Evolutionary conservation across 2,113 vertebrate species (phyloP).

Genomic region (Anser brachyrhynchus): DNA sequence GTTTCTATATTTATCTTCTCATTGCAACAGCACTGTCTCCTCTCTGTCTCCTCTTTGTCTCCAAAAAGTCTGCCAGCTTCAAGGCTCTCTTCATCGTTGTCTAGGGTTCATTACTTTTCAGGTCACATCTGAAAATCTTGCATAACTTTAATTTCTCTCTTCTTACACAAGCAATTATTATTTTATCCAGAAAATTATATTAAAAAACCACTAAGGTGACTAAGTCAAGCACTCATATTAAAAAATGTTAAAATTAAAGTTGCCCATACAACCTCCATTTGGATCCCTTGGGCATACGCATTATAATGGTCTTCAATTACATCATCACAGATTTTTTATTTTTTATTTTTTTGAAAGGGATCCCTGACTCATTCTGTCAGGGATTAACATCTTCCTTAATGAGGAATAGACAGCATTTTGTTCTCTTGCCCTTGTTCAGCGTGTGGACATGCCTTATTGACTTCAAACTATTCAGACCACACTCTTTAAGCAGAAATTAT

Average conservation of each 20-base stretch:
- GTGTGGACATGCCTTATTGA: neutral
- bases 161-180: neutral
- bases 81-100: neutral
- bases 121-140: neutral
- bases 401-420: neutral
- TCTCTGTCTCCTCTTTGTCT: neutral
- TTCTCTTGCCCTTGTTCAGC: conserved; percentile 21
- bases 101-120: neutral
- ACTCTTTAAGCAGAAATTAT: conserved; percentile 23
- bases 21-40: neutral
- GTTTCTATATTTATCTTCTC: neutral
- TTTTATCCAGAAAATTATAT: neutral
- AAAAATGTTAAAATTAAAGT: conserved; percentile 27
- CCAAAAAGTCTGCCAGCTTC: neutral
- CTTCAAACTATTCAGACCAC: neutral
- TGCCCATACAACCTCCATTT: neutral
- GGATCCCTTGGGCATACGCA: neutral
- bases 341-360: neutral
- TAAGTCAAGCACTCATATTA: conserved; percentile 24
- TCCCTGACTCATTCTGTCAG: neutral
- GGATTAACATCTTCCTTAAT: neutral
- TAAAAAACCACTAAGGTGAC: neutral
- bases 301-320: conserved; percentile 30
- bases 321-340: neutral
- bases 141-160: neutral